phyloP scores from a whole-genome alignment of 2,797 vertebrate genomes.

The Myotis myotis region DNA sequence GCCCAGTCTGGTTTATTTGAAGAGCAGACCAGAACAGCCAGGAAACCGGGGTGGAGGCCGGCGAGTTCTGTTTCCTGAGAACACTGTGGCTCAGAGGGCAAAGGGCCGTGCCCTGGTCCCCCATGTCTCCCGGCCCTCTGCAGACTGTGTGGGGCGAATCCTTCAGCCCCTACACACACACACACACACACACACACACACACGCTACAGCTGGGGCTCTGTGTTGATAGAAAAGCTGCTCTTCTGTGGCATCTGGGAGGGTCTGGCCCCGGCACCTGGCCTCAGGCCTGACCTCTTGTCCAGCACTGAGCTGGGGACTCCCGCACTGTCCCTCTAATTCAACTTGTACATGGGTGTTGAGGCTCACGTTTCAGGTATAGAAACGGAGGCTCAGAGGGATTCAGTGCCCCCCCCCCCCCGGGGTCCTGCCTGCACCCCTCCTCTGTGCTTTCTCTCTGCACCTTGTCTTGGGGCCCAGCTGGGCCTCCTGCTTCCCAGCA shows the following conservation, averaged over 20 bases:
- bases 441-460: not conserved
- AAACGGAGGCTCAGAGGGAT: not conserved
- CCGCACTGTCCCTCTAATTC: no score
- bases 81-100: not conserved
- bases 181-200: fast-evolving
- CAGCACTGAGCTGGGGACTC: no score
- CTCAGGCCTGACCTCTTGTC: not conserved
- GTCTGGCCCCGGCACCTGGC: not conserved
- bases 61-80: not conserved
- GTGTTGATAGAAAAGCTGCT: not conserved
- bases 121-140: not conserved
- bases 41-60: not conserved
- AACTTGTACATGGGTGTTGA: not conserved
- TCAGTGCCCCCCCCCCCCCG: fast-evolving
- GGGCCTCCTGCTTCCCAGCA: not conserved
- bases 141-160: not conserved
- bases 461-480: not conserved
- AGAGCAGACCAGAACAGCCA: not conserved
- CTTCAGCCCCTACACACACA: not conserved
- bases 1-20: not conserved
- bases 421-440: not conserved
- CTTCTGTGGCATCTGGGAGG: not conserved
- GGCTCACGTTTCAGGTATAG: not conserved
- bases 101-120: not conserved
- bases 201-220: not conserved